Evolutionary conservation across 2,113 vertebrate genomes (phyloP).

Genomic region (Notechis scutatus): DNA sequence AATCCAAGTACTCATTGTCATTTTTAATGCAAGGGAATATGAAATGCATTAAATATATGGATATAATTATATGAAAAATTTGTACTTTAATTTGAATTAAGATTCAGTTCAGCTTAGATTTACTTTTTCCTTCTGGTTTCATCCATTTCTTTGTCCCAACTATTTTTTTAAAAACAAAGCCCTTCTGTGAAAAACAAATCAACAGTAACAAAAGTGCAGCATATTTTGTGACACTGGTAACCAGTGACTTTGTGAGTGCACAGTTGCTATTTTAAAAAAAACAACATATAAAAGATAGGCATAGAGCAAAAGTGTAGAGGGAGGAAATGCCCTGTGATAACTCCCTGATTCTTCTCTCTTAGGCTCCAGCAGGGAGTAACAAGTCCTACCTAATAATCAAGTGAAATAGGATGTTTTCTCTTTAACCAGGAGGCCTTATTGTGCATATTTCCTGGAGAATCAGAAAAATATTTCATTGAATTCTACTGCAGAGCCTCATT

Average conservation of each 20-base stretch:
- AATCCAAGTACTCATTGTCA: background rate
- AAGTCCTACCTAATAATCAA: background rate
- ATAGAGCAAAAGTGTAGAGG: background rate
- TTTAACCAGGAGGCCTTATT: background rate
- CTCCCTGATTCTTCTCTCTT: background rate
- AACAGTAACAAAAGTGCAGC: background rate
- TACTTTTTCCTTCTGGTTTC: background rate
- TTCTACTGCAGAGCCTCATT: background rate
- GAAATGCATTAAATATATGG: background rate
- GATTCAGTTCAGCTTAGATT: background rate
- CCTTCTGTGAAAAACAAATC: background rate
- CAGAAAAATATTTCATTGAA: background rate
- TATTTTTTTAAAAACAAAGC: background rate
- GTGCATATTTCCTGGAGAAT: background rate
- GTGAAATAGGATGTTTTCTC: background rate
- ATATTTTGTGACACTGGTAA: background rate
- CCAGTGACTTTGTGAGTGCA: background rate
- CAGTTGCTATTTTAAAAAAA: background rate
- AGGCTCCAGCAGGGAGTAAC: background rate
- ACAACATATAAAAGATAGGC: no score
- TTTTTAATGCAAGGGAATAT: background rate
- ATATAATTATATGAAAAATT: background rate
- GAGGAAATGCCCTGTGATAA: background rate
- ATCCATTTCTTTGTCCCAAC: background rate
- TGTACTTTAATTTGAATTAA: background rate